Conservation (phyloP, 2,888 invertebrate genomes). For the Aelia acuminata region DNA sequence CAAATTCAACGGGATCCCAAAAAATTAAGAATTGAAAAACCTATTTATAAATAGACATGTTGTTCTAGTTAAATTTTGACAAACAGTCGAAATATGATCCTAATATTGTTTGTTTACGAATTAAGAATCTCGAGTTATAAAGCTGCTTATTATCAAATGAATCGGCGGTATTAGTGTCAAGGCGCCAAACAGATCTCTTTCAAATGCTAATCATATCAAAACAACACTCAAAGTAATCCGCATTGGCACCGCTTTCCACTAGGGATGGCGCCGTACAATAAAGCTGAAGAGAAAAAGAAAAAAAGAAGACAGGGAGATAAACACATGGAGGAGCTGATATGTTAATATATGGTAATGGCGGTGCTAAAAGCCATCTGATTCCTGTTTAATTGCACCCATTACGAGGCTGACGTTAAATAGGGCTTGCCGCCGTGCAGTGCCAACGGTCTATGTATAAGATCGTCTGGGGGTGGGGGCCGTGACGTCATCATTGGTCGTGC, state of each 20-base stretch:
- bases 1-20: too few relatives aligned
- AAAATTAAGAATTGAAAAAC: too few relatives aligned
- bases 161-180: neutral
- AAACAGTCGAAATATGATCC: too few relatives aligned
- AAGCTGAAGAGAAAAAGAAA: neutral
- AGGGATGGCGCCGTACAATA: neutral
- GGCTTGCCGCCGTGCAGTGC: constrained; percentile 17
- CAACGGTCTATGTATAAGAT: constrained; percentile 28
- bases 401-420: constrained; percentile 18
- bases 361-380: constrained; percentile 41
- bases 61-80: too few relatives aligned
- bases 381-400: constrained; percentile 41
- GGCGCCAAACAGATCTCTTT: neutral
- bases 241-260: neutral
- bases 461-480: neutral
- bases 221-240: neutral
- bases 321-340: neutral
- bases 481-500: constrained; percentile 39
- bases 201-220: constrained; percentile 17
- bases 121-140: neutral
- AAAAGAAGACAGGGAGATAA: neutral
- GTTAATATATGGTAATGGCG: constrained; percentile 46
- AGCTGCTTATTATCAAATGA: neutral
- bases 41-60: too few relatives aligned
- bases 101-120: neutral